phyloP scores from a whole-genome alignment of 2,113 vertebrate species.

The Cromileptes altivelis region DNA sequence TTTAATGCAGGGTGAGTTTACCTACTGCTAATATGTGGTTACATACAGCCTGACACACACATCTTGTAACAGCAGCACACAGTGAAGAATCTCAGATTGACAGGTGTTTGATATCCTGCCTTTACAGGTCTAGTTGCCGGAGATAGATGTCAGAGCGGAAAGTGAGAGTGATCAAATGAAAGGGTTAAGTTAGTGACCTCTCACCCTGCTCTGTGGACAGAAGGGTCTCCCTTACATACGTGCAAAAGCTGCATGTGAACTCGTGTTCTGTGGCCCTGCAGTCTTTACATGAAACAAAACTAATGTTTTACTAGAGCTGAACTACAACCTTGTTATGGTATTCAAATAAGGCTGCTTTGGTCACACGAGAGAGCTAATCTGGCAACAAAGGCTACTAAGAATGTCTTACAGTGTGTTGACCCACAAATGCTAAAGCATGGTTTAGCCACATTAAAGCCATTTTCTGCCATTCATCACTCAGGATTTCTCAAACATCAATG shows the following conservation, averaged over 20 bases:
- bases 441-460: conserved; percentile 16
- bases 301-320: conserved; percentile 33
- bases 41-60: neutral
- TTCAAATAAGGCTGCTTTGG: conserved; percentile 66
- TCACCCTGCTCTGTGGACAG: conserved; percentile 30
- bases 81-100: neutral
- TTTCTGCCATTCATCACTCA: conserved; percentile 1
- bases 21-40: neutral
- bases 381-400: conserved; percentile 37
- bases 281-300: conserved; percentile 34
- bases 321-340: conserved; percentile 60
- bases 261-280: neutral
- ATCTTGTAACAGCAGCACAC: neutral
- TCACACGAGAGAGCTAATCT: conserved; percentile 67
- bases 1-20: neutral
- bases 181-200: conserved; percentile 25
- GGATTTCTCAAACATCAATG: neutral
- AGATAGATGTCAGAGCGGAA: conserved; percentile 30
- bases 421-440: neutral
- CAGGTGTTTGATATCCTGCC: neutral
- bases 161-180: conserved; percentile 48
- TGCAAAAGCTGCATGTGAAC: conserved; percentile 23
- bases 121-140: conserved; percentile 6
- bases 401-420: neutral
- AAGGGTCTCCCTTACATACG: conserved; percentile 24